Conservation (phyloP, 2,888 invertebrate species). For the Phyllotreta striolata region DNA sequence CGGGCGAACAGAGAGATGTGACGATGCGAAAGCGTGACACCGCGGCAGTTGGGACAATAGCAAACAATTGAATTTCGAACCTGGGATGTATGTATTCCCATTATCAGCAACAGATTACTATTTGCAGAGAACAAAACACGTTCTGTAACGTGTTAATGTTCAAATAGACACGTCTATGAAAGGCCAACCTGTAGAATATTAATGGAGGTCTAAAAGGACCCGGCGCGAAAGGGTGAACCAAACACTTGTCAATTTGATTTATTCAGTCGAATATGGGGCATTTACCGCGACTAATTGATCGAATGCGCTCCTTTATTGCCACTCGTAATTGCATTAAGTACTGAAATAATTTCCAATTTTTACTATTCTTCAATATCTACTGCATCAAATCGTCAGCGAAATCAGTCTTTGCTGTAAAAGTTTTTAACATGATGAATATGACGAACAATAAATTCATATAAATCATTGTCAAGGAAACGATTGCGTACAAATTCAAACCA, state of each 20-base stretch:
- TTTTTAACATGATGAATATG: no score
- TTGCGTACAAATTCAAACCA: no score
- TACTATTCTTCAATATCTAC: no score
- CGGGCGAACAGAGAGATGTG: constrained; percentile 14
- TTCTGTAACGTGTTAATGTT: constrained; percentile 55
- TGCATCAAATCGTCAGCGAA: no score
- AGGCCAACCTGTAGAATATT: constrained; percentile 59
- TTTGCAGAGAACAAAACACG: constrained; percentile 59
- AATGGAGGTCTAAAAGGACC: constrained; percentile 52
- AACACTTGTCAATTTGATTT: constrained; percentile 43
- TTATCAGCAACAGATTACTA: constrained; percentile 58
- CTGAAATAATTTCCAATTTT: constrained; percentile 2
- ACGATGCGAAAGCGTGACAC: constrained; percentile 32
- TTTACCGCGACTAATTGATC: constrained; percentile 32
- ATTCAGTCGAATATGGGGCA: constrained; percentile 36
- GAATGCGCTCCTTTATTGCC: constrained; percentile 29
- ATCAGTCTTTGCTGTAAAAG: no score
- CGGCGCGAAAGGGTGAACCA: constrained; percentile 39
- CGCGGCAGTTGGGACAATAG: constrained; percentile 55
- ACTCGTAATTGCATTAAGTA: constrained; percentile 22
- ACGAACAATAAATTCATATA: no score
- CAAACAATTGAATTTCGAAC: constrained; percentile 57
- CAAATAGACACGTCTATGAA: constrained; percentile 55
- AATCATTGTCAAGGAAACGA: no score
- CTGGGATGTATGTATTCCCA: constrained; percentile 56